Conservation (phyloP, 2,797 vertebrate species). For the Cyprinella venusta region DNA sequence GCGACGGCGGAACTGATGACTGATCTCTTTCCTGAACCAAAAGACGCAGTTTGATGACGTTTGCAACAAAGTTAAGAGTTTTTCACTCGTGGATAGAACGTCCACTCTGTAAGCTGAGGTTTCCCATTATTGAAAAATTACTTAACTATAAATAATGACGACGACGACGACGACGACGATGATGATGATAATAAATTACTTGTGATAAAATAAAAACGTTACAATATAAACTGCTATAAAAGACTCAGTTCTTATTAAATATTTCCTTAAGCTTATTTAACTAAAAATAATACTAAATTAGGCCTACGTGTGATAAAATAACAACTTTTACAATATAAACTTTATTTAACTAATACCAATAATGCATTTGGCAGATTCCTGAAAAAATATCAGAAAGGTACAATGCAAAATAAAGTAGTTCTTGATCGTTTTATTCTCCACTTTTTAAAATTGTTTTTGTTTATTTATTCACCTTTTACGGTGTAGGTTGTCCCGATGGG, state of each 20-base stretch:
- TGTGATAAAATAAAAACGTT: too few relatives aligned
- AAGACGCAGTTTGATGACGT: constrained; percentile 73
- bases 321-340: too few relatives aligned
- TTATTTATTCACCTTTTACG: neutral
- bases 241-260: neutral
- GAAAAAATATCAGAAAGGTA: neutral
- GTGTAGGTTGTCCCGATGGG: neutral
- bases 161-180: too few relatives aligned
- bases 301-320: too few relatives aligned
- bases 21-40: constrained; percentile 76
- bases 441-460: neutral
- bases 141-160: neutral
- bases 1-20: constrained; percentile 83
- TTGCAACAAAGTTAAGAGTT: neutral
- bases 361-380: too few relatives aligned
- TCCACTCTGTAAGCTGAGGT: neutral
- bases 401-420: neutral
- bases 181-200: too few relatives aligned
- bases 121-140: neutral
- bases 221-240: neutral
- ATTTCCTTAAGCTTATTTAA: neutral
- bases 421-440: neutral
- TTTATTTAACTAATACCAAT: too few relatives aligned
- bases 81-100: neutral
- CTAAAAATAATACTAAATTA: too few relatives aligned